phyloP scores from a whole-genome alignment of 1,140 invertebrate genomes.

The Danaus melanippus region DNA sequence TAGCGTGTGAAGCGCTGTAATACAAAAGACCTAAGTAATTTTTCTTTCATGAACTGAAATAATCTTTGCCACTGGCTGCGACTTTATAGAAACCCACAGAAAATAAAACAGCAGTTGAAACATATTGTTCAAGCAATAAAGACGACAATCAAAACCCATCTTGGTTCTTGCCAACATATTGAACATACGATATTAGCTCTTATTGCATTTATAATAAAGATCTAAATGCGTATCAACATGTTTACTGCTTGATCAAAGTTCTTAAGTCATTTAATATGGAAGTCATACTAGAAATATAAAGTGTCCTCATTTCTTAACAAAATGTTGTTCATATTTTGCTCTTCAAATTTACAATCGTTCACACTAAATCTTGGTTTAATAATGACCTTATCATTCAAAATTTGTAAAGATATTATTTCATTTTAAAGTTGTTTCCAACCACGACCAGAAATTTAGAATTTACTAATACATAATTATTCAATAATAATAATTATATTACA shows the following conservation, averaged over 20 bases:
- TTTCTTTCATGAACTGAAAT: slow-evolving; percentile 9
- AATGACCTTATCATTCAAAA: too few species aligned
- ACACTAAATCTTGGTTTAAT: too few species aligned
- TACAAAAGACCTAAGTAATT: slow-evolving; percentile 10
- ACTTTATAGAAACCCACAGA: slow-evolving; percentile 7
- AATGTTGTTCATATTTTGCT: too few species aligned
- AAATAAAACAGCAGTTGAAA: background rate
- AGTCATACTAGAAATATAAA: slow-evolving; percentile 8
- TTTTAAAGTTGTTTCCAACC: too few species aligned
- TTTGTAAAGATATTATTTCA: too few species aligned
- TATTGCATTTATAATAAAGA: background rate
- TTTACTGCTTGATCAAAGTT: slow-evolving; percentile 9
- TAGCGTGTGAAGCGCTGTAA: slow-evolving; percentile 2
- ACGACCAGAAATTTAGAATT: too few species aligned
- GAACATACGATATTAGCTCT: background rate
- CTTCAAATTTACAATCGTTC: too few species aligned
- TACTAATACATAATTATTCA: too few species aligned
- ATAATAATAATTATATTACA: too few species aligned
- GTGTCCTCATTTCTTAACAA: slow-evolving; percentile 6
- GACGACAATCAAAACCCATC: too few species aligned
- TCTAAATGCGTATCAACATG: slow-evolving; percentile 4
- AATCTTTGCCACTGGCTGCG: slow-evolving; percentile 11
- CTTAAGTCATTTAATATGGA: slow-evolving; percentile 9
- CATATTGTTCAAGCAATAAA: background rate
- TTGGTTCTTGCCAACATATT: too few species aligned